phyloP scores from a whole-genome alignment of 2,888 invertebrate species.

The Drosophila kanekoi region DNA sequence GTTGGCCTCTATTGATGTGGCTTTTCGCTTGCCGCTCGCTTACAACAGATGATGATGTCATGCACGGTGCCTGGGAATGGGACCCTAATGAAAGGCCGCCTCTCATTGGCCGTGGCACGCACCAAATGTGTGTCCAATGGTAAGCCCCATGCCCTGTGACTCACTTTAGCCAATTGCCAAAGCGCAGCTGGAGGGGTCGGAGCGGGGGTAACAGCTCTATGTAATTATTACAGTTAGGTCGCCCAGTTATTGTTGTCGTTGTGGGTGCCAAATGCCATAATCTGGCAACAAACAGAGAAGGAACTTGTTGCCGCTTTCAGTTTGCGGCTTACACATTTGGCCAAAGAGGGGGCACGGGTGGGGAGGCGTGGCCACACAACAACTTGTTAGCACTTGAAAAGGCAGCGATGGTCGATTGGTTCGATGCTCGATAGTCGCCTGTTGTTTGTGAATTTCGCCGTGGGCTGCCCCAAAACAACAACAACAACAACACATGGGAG shows the following conservation, averaged over 20 bases:
- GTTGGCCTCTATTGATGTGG: conserved; percentile 6
- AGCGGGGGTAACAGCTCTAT: conserved; percentile 21
- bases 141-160: conserved; percentile 35
- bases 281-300: conserved; percentile 26
- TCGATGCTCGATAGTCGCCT: conserved; percentile 19
- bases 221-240: conserved; percentile 80
- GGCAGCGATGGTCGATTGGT: conserved; percentile 41
- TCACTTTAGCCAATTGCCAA: conserved; percentile 29
- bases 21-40: conserved; percentile 3
- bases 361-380: conserved; percentile 18
- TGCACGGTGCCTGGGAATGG: conserved; percentile 3
- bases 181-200: neutral
- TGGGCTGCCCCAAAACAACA: conserved; percentile 53
- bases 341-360: neutral
- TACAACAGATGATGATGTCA: conserved; percentile 67
- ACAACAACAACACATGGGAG: conserved; percentile 6
- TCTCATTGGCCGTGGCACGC: conserved; percentile 37
- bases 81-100: conserved; percentile 44
- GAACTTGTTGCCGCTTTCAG: conserved; percentile 37
- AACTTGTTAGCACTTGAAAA: conserved; percentile 71
- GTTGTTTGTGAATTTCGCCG: conserved; percentile 72
- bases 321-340: conserved; percentile 18
- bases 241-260: conserved; percentile 32
- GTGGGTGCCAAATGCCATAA: conserved; percentile 71
- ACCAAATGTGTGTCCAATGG: conserved; percentile 40